Base-by-base conservation (phyloP, 2,888 invertebrate species). In the Chrysomela aeneicollis region DNA sequence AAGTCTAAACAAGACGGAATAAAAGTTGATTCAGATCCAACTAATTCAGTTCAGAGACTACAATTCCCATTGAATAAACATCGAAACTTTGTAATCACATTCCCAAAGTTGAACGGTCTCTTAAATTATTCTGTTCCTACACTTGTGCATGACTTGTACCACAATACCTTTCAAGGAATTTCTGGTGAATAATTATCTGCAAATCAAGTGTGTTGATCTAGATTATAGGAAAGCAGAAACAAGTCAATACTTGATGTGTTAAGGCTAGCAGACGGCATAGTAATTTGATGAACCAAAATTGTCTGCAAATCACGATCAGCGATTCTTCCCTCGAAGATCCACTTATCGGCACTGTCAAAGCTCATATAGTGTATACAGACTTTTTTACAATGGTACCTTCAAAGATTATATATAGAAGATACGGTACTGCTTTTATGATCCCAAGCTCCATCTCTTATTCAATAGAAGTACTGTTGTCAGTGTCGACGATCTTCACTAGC, bases 111-210 rank as follows among this genome's bases (percentile, higher is more conserved):
- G 46, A 18, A 57, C 42, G 57, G 18, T 37, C 46, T 37, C 19
- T 57, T 42, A n/a, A 42, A 22, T 57, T 57, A 57, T 57, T 57
- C 57, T 57, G 21, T 57, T 37, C 6, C 42, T 42, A 42, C 57
- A 57, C 19, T 15, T 42, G 57, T 37, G 57, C 46, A 42, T 57
- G 46, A 26, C 37, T 42, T 35, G 57, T 57, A 57, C 21, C 42
- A 17, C 22, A 57, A 57, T 57, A 15, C 18, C 18, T n/a, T 42
- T 10, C 18, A 42, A 42, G 46, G 21, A 37, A 57, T 42, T 30
- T 37, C 18, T 42, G 42, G 4, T 42, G 42, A 42, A 42, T 42
- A 35, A 35, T 35, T 35, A 15, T 42, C 42, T 3, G n/a, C 15
- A 15, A 10, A 42, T 42, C 42, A n/a, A 42, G 42, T 42, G n/a